A percentile compares a stretch with the other conserved stretches of the same genome.
Evolutionary conservation across 1,140 invertebrate species (phyloP).

Genomic region (Cotesia vestalis): DNA sequence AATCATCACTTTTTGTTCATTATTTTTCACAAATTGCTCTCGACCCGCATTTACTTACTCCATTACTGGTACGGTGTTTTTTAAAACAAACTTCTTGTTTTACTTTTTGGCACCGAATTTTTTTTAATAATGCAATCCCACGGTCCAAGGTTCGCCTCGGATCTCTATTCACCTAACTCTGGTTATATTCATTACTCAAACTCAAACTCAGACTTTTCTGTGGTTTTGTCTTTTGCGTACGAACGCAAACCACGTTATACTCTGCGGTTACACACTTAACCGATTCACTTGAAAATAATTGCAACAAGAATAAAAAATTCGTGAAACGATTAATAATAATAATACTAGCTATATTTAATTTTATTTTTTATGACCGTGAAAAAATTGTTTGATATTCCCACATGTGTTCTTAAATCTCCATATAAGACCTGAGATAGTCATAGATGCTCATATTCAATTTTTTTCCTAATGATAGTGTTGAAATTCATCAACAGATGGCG

Average conservation of each 20-base stretch:
- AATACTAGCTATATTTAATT: too few relatives aligned
- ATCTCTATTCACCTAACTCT: neutral
- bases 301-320: neutral
- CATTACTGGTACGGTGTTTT: neutral
- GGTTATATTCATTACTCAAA: slow-evolving; percentile 1
- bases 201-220: neutral
- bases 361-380: too few relatives aligned
- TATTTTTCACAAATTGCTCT: slow-evolving; percentile 23
- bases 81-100: too few relatives aligned
- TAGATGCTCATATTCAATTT: too few relatives aligned
- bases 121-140: too few relatives aligned
- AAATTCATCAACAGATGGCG: too few relatives aligned
- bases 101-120: too few relatives aligned
- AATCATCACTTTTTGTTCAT: slow-evolving; percentile 19
- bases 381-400: too few relatives aligned
- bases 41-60: slow-evolving; percentile 8
- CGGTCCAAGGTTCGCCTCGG: neutral
- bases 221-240: neutral
- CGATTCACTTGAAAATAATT: neutral
- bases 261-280: neutral
- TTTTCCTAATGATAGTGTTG: too few relatives aligned
- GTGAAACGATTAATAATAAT: neutral
- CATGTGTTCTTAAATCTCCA: too few relatives aligned
- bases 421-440: too few relatives aligned
- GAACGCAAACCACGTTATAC: slow-evolving; percentile 16